Conservation (phyloP, 2,113 vertebrate species). For the Butorides virescens region DNA sequence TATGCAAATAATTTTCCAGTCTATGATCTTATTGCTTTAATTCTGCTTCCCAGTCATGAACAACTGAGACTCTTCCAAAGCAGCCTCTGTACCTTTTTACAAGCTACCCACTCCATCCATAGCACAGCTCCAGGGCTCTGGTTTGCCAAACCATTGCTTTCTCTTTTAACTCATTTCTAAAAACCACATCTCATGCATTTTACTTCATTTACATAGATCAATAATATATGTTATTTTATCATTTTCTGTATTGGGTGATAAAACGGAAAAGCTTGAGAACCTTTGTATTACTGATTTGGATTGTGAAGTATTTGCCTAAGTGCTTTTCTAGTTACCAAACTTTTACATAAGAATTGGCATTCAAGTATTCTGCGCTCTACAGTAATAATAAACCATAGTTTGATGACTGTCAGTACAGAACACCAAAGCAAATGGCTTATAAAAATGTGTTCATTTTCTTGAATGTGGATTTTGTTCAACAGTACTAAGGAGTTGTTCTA, state of each 20-base stretch:
- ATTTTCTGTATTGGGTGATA: neutral
- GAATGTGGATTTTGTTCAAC: neutral
- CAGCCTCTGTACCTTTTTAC: neutral
- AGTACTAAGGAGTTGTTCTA: neutral
- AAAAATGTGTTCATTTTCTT: neutral
- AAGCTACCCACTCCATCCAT: neutral
- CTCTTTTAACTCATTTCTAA: neutral
- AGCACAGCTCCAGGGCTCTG: neutral
- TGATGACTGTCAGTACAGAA: neutral
- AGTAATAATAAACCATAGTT: neutral
- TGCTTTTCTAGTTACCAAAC: neutral
- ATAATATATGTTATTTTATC: neutral
- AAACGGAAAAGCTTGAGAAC: neutral
- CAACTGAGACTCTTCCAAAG: neutral
- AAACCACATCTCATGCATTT: neutral
- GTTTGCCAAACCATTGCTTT: neutral
- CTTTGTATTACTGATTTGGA: neutral
- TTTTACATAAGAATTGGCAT: neutral
- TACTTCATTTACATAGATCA: neutral
- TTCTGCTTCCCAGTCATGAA: neutral
- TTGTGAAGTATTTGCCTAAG: neutral
- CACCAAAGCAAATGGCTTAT: neutral
- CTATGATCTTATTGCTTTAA: neutral
- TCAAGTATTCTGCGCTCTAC: accelerated
- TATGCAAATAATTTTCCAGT: neutral